Evolutionary conservation across 2,888 invertebrate species (phyloP), one percentile per base, ranked within the genome.

Genomic region (Elysia crispata): DNA sequence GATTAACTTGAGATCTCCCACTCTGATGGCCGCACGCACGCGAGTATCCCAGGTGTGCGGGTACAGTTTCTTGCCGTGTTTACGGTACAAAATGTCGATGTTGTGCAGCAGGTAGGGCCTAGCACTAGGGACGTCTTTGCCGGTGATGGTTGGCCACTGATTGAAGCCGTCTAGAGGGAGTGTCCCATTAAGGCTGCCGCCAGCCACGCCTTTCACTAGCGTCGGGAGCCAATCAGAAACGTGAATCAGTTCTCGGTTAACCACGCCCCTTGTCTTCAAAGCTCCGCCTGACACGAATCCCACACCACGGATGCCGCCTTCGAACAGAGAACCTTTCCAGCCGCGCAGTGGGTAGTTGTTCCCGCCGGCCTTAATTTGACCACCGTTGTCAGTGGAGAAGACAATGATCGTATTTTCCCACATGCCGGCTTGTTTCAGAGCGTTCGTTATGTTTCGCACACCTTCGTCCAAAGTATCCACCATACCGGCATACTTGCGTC

Each of bases 301-400:
- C 6, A 90, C 89, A 3, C 90, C 91, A 76, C 86, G 87, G 83
- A 90, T 86, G 0, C 91, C 91, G 23, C 91, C 91, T 75, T 91
- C 91, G 90, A 90, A 91, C 31, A 91, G 83, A 0, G 90, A 89
- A 0, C 73, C 87, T 80, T 91, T 91, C 89, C 89, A 90, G 18
- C 91, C 91, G 33, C 91, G 79, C 11, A 91, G 85, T 0, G 91
- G 91, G 86, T 87, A 91, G 85, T 91, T 91, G 84, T 90, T 91
- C 1, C 91, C 91, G 3, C 91, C 91, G 33, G 79, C 84, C 8
- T 81, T 78, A n/a, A 91, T 84, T 82, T 91, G 96, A 11, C 92
- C 92, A 0, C 91, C 91, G 81, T 91, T 91, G 80, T 91, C 91
- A 20, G 91, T 90, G 18, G 90, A 88, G 83, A 91, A 91, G 73